A percentile compares a stretch with the other conserved stretches of the same genome.
These are phyloP conservation scores for Oegoconia quadripuncta DNA, from an alignment of 2,888 invertebrate genomes.

Conservation along the genomic window DNA sequence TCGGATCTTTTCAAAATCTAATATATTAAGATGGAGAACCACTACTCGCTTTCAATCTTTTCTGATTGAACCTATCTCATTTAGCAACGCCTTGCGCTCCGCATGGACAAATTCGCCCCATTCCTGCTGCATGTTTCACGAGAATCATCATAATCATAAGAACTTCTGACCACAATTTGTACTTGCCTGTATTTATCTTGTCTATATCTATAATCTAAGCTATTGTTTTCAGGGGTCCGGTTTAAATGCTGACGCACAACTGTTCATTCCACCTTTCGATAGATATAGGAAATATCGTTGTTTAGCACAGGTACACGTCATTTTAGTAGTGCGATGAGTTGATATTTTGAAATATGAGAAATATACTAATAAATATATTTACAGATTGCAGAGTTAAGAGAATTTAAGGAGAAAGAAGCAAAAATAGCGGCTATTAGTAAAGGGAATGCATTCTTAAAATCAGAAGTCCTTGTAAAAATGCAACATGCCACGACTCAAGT, in stretches of 20 bases:
- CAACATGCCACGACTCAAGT: constrained; percentile 38
- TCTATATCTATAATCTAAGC: constrained; percentile 2
- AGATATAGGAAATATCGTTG: constrained; percentile 54
- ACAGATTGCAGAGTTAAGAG: constrained; percentile 54
- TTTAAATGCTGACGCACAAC: constrained; percentile 51
- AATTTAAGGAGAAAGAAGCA: constrained; percentile 53
- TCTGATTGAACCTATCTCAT: too few species aligned
- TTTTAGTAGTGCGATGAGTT: too few species aligned
- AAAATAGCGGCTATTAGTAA: constrained; percentile 50
- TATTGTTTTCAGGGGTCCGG: constrained; percentile 41
- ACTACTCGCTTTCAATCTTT: too few species aligned
- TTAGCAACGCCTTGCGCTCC: too few species aligned
- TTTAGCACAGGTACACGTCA: constrained; percentile 45
- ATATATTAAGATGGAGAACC: too few species aligned
- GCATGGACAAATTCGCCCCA: too few species aligned
- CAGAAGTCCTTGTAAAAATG: constrained; percentile 47
- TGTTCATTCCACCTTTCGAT: constrained; percentile 62
- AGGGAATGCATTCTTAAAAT: constrained; percentile 50
- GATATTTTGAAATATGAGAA: too few species aligned
- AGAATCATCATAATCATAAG: too few species aligned
- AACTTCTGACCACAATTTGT: too few species aligned
- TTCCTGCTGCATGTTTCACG: too few species aligned
- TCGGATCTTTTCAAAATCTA: too few species aligned
- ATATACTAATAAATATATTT: constrained; percentile 19
- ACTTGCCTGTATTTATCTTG: background rate